These are phyloP conservation scores for Andrena bucephala DNA, from an alignment of 2,888 invertebrate genomes.

Conservation along the genomic window DNA sequence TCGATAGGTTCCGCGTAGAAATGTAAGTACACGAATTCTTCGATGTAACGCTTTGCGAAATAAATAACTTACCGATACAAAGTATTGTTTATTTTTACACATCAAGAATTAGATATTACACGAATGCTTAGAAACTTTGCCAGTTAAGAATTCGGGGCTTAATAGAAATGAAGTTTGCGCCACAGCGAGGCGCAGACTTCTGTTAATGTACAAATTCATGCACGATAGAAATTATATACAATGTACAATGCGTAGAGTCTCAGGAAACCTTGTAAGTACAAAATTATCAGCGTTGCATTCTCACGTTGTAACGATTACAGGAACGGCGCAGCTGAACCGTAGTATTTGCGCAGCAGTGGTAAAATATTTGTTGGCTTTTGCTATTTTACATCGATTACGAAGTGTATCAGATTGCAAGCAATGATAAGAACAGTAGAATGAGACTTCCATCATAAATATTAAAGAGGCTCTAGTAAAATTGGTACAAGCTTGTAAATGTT, in stretches of 20 bases:
- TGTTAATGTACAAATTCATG: conserved; percentile 14
- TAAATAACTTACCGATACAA: neutral
- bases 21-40: conserved; percentile 2
- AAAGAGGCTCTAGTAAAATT: neutral
- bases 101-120: conserved; percentile 18
- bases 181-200: neutral
- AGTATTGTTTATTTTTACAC: conserved; percentile 46
- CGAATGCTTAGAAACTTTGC: neutral
- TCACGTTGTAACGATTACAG: conserved; percentile 7
- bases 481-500: neutral
- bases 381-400: neutral
- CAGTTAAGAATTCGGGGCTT: conserved; percentile 21
- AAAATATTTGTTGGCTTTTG: conserved; percentile 2
- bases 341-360: neutral
- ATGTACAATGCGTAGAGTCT: neutral
- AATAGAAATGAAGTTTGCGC: neutral
- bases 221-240: conserved; percentile 17
- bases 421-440: neutral
- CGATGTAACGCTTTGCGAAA: neutral
- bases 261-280: neutral
- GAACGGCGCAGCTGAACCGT: conserved; percentile 9
- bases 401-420: neutral
- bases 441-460: neutral
- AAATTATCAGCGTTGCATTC: conserved; percentile 17
- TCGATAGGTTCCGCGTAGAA: neutral